Conservation (phyloP, 1,140 invertebrate species). For the Heterodera schachtii region DNA sequence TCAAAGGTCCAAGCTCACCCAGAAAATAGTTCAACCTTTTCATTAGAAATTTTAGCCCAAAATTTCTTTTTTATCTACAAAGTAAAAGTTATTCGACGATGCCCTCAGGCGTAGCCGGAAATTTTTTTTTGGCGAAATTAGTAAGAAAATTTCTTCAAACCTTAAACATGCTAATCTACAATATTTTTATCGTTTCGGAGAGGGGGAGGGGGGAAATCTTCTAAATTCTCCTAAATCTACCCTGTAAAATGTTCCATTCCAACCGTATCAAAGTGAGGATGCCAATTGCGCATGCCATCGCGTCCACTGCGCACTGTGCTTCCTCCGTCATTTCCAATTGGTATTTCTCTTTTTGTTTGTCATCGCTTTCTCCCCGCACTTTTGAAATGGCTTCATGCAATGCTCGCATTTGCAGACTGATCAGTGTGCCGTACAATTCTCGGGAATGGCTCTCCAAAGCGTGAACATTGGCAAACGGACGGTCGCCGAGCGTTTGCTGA, state of each 20-base stretch:
- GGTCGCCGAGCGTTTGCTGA: conserved; percentile 54
- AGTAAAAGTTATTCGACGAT: no score
- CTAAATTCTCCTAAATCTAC: conserved; percentile 7
- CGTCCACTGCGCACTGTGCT: conserved; percentile 1
- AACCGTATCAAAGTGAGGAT: conserved; percentile 48
- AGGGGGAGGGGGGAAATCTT: neutral
- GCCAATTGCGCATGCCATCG: conserved; percentile 36
- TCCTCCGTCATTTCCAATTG: neutral
- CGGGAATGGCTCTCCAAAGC: conserved; percentile 39
- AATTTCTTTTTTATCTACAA: no score
- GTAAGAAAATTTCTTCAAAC: no score
- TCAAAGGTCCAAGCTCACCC: no score
- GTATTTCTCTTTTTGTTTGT: neutral
- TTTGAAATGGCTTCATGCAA: conserved; percentile 9
- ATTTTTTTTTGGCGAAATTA: no score
- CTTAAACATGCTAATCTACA: no score
- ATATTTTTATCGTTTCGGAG: no score
- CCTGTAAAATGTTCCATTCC: neutral
- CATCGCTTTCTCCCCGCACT: neutral
- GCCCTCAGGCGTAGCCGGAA: no score
- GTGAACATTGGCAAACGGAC: conserved; percentile 41
- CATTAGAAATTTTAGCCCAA: no score
- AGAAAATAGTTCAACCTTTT: neutral
- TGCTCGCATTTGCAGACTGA: conserved; percentile 33
- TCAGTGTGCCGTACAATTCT: conserved; percentile 41